A percentile compares a stretch with the other conserved stretches of the same genome.
Evolutionary conservation across 2,888 invertebrate species (phyloP).

Genomic region (Perdita meconis): DNA sequence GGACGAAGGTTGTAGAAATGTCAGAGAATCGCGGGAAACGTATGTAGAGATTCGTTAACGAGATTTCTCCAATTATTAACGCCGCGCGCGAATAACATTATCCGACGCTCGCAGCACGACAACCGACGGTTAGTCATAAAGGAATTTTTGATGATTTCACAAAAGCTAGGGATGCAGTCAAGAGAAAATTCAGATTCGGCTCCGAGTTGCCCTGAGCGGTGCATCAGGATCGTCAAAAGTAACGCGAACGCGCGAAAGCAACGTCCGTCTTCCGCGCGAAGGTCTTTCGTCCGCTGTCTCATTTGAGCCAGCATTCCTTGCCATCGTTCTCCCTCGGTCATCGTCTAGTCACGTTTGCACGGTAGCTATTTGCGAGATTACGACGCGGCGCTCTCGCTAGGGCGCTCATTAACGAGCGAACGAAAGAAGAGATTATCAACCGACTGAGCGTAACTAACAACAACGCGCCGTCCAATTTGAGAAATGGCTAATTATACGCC

Average conservation of each 20-base stretch:
- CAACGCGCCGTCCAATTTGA: constrained; percentile 80
- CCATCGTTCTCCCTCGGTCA: constrained; percentile 43
- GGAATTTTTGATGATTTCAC: not conserved
- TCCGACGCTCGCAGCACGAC: not conserved
- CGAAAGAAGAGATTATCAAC: constrained; percentile 63
- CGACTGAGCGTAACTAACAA: constrained; percentile 77
- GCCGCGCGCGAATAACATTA: constrained; percentile 30
- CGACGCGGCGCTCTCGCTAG: constrained; percentile 35
- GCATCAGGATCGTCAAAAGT: not conserved
- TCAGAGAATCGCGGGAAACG: constrained; percentile 68
- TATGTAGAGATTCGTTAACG: constrained; percentile 57
- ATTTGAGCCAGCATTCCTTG: constrained; percentile 29
- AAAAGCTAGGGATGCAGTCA: not conserved
- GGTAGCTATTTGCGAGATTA: constrained; percentile 57
- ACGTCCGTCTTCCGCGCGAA: not conserved
- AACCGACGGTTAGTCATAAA: not conserved
- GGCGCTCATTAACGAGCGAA: constrained; percentile 55
- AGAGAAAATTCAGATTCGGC: too few species aligned
- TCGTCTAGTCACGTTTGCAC: constrained; percentile 53
- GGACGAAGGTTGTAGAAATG: constrained; percentile 60
- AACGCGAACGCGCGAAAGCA: not conserved
- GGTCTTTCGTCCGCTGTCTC: constrained; percentile 37
- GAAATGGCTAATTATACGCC: constrained; percentile 69
- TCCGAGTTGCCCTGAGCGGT: too few species aligned
- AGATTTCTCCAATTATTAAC: constrained; percentile 48